Conservation (phyloP, 1,140 invertebrate species). For the Drosophila guanche region DNA sequence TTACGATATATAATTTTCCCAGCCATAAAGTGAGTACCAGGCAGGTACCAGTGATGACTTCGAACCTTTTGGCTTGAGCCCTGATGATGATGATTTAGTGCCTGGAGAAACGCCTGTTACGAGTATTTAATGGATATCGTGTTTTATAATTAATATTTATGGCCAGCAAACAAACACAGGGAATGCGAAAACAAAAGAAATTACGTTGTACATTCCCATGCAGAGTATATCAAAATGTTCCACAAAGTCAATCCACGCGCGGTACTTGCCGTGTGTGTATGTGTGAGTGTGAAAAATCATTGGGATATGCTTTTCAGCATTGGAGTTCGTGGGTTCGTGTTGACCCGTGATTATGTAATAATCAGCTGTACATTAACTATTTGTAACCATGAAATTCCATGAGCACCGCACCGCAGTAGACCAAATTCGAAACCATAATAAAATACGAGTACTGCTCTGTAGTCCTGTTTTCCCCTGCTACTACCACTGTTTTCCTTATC, state of each 20-base stretch:
- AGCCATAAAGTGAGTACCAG: constrained; percentile 39
- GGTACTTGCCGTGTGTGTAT: constrained; percentile 17
- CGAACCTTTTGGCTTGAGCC: constrained; percentile 47
- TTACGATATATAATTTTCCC: constrained; percentile 28
- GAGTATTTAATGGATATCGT: constrained; percentile 39
- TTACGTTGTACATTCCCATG: constrained; percentile 10
- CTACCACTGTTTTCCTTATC: too few relatives aligned
- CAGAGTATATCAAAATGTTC: constrained; percentile 23
- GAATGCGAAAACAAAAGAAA: constrained; percentile 11
- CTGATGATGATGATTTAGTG: constrained; percentile 64
- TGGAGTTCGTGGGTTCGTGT: constrained; percentile 37
- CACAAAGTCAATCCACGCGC: constrained; percentile 59
- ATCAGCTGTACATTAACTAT: constrained; percentile 80
- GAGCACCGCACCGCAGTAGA: background rate
- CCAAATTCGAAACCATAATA: constrained; percentile 29
- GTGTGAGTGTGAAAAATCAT: too few relatives aligned
- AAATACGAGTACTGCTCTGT: constrained; percentile 20
- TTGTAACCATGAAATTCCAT: constrained; percentile 78
- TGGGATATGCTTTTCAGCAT: constrained; percentile 4
- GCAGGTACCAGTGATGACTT: constrained; percentile 42
- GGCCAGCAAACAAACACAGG: constrained; percentile 40
- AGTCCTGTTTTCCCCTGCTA: too few relatives aligned
- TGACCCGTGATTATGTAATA: constrained; percentile 75
- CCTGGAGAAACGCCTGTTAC: constrained; percentile 13
- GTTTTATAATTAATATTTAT: constrained; percentile 79